A percentile compares a stretch with the other conserved stretches of the same genome.
Conservation (phyloP, 2,888 invertebrate species). For the Callinectes sapidus region DNA sequence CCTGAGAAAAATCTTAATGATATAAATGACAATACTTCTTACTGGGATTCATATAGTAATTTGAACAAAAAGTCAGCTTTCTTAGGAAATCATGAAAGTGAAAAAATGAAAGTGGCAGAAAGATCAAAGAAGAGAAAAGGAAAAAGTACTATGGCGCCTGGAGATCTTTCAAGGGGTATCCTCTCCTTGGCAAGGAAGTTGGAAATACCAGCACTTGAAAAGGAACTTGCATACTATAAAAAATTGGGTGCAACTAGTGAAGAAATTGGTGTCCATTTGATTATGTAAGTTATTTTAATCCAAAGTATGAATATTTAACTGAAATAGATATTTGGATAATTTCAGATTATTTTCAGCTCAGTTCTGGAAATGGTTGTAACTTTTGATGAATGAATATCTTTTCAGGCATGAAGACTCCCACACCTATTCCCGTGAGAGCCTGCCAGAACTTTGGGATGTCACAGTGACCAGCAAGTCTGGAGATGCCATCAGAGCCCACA, state of each 20-base stretch:
- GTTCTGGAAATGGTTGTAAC: background rate
- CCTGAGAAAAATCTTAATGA: background rate
- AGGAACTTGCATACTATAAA: constrained; percentile 24
- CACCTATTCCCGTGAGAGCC: constrained; percentile 40
- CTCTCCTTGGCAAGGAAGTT: constrained; percentile 44
- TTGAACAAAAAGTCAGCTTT: constrained; percentile 18
- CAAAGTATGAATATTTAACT: background rate
- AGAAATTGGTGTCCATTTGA: background rate
- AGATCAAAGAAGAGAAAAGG: constrained; percentile 54
- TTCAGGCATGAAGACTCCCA: background rate
- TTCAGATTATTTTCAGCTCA: background rate
- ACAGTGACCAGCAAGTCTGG: constrained; percentile 79
- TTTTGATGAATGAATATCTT: background rate
- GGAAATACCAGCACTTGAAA: constrained; percentile 46
- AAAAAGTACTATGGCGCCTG: constrained; percentile 1
- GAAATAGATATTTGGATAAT: background rate
- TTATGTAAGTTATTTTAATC: constrained; percentile 34
- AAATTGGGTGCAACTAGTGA: constrained; percentile 30
- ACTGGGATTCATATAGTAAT: background rate
- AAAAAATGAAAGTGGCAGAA: constrained; percentile 15
- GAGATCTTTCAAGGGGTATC: constrained; percentile 12
- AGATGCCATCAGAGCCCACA: constrained; percentile 82
- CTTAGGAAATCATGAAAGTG: constrained; percentile 11
- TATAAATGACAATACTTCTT: constrained; percentile 30
- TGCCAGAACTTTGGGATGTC: constrained; percentile 80